Evolutionary conservation across 2,113 vertebrate species (phyloP).

Genomic region (Perca flavescens): DNA sequence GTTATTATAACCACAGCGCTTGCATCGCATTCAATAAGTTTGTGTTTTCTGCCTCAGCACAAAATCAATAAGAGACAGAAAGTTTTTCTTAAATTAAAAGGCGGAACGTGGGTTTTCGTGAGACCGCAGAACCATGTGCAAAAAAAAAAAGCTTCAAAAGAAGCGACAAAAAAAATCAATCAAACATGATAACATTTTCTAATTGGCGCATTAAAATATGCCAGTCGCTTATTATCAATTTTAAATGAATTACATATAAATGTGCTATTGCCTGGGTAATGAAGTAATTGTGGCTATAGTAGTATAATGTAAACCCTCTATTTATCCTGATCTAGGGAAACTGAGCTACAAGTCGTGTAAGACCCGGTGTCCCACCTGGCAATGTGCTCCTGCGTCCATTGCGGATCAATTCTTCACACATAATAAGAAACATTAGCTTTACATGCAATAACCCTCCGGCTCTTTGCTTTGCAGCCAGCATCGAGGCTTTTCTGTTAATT

Average conservation of each 20-base stretch:
- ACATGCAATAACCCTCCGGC: slow-evolving; percentile 69
- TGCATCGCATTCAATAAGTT: background rate
- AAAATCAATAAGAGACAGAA: background rate
- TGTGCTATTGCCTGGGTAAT: slow-evolving; percentile 17
- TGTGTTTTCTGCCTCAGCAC: background rate
- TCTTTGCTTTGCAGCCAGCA: slow-evolving; percentile 41
- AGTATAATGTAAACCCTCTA: slow-evolving; percentile 19
- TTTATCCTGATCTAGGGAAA: slow-evolving; percentile 53
- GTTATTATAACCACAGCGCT: background rate
- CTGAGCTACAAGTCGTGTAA: slow-evolving; percentile 35
- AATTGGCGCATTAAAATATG: slow-evolving; percentile 55
- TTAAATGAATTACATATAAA: slow-evolving; percentile 42
- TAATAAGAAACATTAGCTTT: slow-evolving; percentile 85
- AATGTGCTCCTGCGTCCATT: slow-evolving; percentile 71
- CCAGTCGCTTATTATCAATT: slow-evolving; percentile 25
- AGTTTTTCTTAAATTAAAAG: slow-evolving; percentile 23
- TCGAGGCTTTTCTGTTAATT: slow-evolving; percentile 62
- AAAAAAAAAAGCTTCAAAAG: slow-evolving; percentile 65
- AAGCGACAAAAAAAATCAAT: slow-evolving; percentile 37
- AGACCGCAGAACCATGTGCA: slow-evolving; percentile 35
- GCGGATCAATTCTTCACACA: slow-evolving; percentile 85
- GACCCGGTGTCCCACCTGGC: slow-evolving; percentile 60
- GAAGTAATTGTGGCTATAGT: background rate
- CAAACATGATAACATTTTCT: slow-evolving; percentile 65
- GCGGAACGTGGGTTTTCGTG: slow-evolving; percentile 8